phyloP scores from a whole-genome alignment of 2,888 invertebrate genomes.

The Aethes cnicana region DNA sequence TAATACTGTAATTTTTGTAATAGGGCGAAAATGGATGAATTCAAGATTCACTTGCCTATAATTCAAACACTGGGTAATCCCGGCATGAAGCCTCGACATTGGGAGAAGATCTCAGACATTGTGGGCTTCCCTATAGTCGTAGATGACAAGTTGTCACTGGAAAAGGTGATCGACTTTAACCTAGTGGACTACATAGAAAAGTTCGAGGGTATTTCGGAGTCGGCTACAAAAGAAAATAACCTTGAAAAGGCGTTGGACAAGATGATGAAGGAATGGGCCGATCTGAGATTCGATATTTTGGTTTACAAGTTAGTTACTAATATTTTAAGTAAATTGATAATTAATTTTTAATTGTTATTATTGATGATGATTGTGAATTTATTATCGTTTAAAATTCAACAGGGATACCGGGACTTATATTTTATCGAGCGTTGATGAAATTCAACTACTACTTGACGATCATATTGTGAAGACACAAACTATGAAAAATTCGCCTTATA shows the following conservation, averaged over 20 bases:
- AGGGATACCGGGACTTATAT: conserved; percentile 95
- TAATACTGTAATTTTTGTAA: conserved; percentile 30
- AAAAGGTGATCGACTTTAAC: conserved; percentile 93
- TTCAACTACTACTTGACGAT: conserved; percentile 95
- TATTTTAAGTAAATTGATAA: no score
- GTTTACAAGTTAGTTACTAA: conserved; percentile 87
- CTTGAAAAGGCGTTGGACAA: conserved; percentile 93
- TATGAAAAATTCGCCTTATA: conserved; percentile 98
- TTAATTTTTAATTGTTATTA: no score
- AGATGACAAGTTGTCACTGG: conserved; percentile 90
- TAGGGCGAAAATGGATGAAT: conserved; percentile 90
- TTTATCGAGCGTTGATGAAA: conserved; percentile 94
- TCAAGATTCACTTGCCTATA: conserved; percentile 94
- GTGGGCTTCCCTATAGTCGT: conserved; percentile 96
- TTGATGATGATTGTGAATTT: no score
- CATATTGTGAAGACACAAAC: conserved; percentile 98
- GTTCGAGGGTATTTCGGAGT: conserved; percentile 95
- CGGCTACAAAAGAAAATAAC: conserved; percentile 97
- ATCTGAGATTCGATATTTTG: conserved; percentile 87
- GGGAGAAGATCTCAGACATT: conserved; percentile 97
- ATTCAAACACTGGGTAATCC: conserved; percentile 97
- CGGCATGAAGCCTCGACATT: conserved; percentile 94
- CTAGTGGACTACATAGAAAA: conserved; percentile 93
- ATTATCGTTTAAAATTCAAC: conserved; percentile 31
- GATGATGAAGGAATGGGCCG: conserved; percentile 96